Evolutionary conservation across 2,797 vertebrate species (phyloP).

Genomic region (Loriculus beryllinus): DNA sequence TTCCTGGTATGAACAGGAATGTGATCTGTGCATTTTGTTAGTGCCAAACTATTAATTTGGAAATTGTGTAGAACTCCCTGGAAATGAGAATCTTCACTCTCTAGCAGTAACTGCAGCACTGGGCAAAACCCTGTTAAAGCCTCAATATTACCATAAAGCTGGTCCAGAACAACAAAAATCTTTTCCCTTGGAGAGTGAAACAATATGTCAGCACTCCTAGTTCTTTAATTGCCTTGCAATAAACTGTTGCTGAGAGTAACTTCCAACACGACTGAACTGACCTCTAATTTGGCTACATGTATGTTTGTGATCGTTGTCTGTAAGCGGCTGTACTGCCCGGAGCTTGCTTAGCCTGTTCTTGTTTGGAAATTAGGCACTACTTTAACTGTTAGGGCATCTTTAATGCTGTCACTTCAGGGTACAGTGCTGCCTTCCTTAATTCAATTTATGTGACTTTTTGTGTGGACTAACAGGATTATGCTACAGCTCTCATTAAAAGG

Average conservation of each 20-base stretch:
- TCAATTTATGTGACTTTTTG: not conserved
- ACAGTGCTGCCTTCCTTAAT: not conserved
- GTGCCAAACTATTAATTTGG: not conserved
- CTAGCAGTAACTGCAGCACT: not conserved
- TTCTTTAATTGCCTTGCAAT: not conserved
- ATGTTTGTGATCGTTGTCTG: not conserved
- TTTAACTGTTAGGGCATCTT: not conserved
- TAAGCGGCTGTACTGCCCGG: not conserved
- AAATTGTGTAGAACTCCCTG: not conserved
- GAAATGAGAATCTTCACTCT: not conserved
- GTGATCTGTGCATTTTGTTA: not conserved
- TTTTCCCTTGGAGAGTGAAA: not conserved
- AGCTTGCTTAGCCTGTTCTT: not conserved
- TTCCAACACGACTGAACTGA: not conserved
- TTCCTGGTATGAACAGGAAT: not conserved
- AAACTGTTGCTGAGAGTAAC: not conserved
- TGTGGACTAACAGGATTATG: not conserved
- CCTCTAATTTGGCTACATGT: not conserved
- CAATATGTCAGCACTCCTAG: not conserved
- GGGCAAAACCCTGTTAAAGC: not conserved
- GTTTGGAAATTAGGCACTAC: not conserved
- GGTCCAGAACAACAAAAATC: not conserved
- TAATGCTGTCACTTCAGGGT: not conserved
- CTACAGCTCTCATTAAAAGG: not conserved
- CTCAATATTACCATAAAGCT: not conserved